Evolutionary conservation across 2,888 invertebrate species (phyloP).

Genomic region (Platycheirus rosarum): DNA sequence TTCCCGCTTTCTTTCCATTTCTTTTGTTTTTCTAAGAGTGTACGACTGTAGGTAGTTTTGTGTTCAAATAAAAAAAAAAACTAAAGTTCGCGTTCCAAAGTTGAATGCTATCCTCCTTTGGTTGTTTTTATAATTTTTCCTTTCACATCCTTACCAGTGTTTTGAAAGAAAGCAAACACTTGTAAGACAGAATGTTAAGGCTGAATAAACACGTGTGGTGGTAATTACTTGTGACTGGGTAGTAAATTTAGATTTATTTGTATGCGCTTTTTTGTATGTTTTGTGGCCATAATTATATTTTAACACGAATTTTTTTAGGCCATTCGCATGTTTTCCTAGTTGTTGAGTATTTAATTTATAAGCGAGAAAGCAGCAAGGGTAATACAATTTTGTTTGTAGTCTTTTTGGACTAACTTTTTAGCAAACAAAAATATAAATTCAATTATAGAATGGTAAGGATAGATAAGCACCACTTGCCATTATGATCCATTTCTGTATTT

Average conservation of each 20-base stretch:
- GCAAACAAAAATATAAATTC: conserved; percentile 38
- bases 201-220: conserved; percentile 3
- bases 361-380: conserved; percentile 16
- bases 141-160: conserved; percentile 36
- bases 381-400: too few relatives aligned
- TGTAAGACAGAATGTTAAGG: conserved; percentile 45
- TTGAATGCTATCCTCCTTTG: conserved; percentile 40
- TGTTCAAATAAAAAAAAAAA: conserved; percentile 12
- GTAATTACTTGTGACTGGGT: conserved; percentile 56
- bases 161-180: conserved; percentile 48
- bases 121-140: conserved; percentile 15
- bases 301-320: conserved; percentile 59
- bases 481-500: conserved; percentile 46
- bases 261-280: conserved; percentile 4
- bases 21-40: conserved; percentile 4
- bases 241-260: conserved; percentile 64
- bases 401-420: too few relatives aligned
- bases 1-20: conserved; percentile 7
- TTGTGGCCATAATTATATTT: conserved; percentile 62
- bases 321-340: conserved; percentile 60
- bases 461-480: conserved; percentile 64
- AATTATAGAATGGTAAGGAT: conserved; percentile 57
- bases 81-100: conserved; percentile 55
- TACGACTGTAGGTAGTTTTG: conserved; percentile 34
- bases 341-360: conserved; percentile 59